Conservation (phyloP, 2,888 invertebrate genomes). For the Morpho helenor region DNA sequence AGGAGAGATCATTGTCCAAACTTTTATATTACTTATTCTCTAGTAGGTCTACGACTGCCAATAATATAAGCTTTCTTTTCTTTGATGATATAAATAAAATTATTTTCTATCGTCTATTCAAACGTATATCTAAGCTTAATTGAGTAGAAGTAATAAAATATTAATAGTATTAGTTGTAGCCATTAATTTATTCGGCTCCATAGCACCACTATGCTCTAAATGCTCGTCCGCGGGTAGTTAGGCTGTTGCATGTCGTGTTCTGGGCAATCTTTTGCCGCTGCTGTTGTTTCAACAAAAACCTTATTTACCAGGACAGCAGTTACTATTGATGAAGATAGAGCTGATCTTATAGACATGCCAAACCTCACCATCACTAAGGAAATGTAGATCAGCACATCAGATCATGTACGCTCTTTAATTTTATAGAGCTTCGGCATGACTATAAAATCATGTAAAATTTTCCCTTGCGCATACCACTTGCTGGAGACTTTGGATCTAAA, state of each 20-base stretch:
- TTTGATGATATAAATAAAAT: no score
- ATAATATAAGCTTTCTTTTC: no score
- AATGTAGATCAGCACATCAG: neutral
- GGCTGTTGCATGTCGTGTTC: slow-evolving; percentile 46
- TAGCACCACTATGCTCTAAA: slow-evolving; percentile 74
- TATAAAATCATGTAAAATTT: slow-evolving; percentile 24
- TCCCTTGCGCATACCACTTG: slow-evolving; percentile 15
- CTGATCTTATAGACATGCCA: slow-evolving; percentile 28
- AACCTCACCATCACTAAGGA: neutral
- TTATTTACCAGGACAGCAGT: slow-evolving; percentile 21
- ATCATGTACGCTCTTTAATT: neutral
- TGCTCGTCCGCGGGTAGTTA: slow-evolving; percentile 56
- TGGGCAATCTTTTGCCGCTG: slow-evolving; percentile 32
- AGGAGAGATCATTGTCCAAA: slow-evolving; percentile 5
- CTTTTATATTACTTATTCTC: no score
- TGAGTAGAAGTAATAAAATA: slow-evolving; percentile 19
- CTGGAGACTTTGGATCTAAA: slow-evolving; percentile 25
- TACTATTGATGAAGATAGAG: slow-evolving; percentile 8
- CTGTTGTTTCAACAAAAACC: slow-evolving; percentile 30
- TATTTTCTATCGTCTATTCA: neutral
- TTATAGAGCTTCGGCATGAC: slow-evolving; percentile 12
- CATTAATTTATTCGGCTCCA: slow-evolving; percentile 60
- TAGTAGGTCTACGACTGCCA: no score
- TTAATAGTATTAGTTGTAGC: slow-evolving; percentile 32
- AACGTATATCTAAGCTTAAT: slow-evolving; percentile 7